Evolutionary conservation across 2,113 vertebrate species (phyloP), one percentile per base, ranked within the genome.

Genomic region (Paramormyrops kingsleyae): DNA sequence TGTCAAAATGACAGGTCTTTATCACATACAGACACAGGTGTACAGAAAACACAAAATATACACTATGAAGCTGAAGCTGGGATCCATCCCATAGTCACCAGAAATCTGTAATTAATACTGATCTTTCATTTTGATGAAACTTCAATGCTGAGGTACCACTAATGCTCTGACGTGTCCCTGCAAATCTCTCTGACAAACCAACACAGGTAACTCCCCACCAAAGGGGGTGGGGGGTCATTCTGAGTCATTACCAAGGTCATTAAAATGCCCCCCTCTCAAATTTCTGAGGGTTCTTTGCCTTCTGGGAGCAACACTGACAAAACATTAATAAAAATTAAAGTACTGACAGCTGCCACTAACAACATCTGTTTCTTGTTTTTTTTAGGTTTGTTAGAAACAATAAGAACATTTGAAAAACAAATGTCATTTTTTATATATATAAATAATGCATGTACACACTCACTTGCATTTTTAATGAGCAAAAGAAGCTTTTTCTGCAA

Each of bases 391-490:
- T 24, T 84, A 46, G 39, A 44, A 46, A 74, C 12, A 1, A 77
- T 39, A 35, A 39, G 35, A 35, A 39, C 31, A 31, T 3, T 56
- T 87, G 49, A 50, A 52, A 53, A 87, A 52, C 84, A 49, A 31
- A 7, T 50, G 49, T 39, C 4, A 87, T n/a, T 56, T 31, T 56
- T 87, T 53, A 13, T 5, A 39, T 9, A 8, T 13, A 59, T 88
- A 39, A 21, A 88, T 88, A 24, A 88, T 88, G 39, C 39, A 66
- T 59, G 35, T 44, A 88, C 39, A 88, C 39, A 88, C 8, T 31
- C 35, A 62, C 31, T 88, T 88, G 39, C 39, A 88, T 88, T 66
- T 62, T 88, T 88, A 62, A 88, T 88, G 56, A 21, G 21, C 39
- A 56, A 39, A 87, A 19, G 27, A 88, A 31, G 47, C 49, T 47